phyloP scores from a whole-genome alignment of 2,888 invertebrate genomes.

The Neocrepidodera transversa region DNA sequence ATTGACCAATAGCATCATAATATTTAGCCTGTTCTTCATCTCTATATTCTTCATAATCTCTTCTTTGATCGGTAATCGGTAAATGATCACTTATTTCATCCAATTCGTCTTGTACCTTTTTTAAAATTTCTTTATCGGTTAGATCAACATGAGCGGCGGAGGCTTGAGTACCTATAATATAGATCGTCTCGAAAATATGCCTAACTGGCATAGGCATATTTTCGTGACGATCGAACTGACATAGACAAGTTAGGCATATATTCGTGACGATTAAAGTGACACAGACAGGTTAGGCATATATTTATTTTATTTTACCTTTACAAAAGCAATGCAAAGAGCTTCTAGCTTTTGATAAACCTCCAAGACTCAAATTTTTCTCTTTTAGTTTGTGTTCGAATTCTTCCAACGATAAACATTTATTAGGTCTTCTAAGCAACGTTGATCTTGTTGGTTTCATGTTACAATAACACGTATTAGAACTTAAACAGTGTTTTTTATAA shows the following conservation, averaged over 20 bases:
- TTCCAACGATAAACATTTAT: constrained; percentile 33
- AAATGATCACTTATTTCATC: constrained; percentile 19
- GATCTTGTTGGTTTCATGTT: constrained; percentile 35
- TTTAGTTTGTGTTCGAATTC: constrained; percentile 5
- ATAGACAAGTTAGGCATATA: too few relatives aligned
- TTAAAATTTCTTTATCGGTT: constrained; percentile 15
- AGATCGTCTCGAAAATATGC: neutral
- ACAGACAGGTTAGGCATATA: too few relatives aligned
- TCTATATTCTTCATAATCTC: constrained; percentile 38
- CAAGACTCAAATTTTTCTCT: constrained; percentile 22
- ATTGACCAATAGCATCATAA: constrained; percentile 29
- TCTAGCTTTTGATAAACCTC: constrained; percentile 16
- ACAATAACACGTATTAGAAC: constrained; percentile 43
- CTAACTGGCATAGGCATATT: too few relatives aligned
- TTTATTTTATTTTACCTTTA: constrained; percentile 32
- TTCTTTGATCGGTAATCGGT: constrained; percentile 34
- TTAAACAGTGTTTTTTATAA: constrained; percentile 28
- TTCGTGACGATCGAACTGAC: too few relatives aligned
- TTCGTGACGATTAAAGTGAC: too few relatives aligned
- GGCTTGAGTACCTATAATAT: constrained; percentile 1
- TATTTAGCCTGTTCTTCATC: constrained; percentile 27
- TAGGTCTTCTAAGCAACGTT: constrained; percentile 36
- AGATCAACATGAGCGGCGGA: constrained; percentile 3
- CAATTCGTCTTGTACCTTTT: constrained; percentile 16
- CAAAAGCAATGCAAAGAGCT: constrained; percentile 34